Conservation (phyloP, 2,888 invertebrate genomes). For the Auanema sp. region DNA sequence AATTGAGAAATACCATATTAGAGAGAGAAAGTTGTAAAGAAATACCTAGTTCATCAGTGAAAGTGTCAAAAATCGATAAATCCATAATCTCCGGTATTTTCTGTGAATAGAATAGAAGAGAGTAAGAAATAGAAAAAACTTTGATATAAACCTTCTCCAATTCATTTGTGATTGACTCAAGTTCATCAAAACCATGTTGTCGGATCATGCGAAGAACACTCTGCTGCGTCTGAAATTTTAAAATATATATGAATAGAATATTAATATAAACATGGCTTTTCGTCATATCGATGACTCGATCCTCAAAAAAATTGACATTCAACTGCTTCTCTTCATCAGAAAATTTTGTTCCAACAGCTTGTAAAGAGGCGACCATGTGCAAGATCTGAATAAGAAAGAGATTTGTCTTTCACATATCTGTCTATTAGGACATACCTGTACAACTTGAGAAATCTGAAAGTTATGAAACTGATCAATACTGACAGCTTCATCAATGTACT, state of each 20-base stretch:
- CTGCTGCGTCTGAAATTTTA: conserved; percentile 1
- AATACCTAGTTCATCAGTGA: background rate
- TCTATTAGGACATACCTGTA: conserved; percentile 6
- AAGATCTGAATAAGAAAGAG: background rate
- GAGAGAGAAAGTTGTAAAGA: too few relatives aligned
- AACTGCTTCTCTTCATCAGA: conserved; percentile 12
- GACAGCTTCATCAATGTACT: conserved; percentile 21
- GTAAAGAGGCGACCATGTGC: conserved; percentile 3
- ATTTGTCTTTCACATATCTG: background rate
- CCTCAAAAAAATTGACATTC: conserved; percentile 10
- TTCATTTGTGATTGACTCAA: background rate
- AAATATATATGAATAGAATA: conserved; percentile 1
- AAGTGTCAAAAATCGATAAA: background rate
- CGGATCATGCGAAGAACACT: conserved; percentile 9
- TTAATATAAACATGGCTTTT: background rate
- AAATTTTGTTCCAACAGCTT: conserved; percentile 9
- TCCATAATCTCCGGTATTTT: background rate
- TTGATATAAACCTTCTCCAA: conserved; percentile 4
- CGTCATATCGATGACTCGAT: conserved; percentile 1
- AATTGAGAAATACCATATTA: too few relatives aligned
- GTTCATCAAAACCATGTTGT: conserved; percentile 1
- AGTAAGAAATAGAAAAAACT: too few relatives aligned
- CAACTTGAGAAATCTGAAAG: background rate
- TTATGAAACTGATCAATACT: conserved; percentile 10
- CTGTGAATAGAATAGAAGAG: background rate